Evolutionary conservation across 2,888 invertebrate species (phyloP), one percentile per base, ranked within the genome.

Genomic region (Falcaria lacertinaria): DNA sequence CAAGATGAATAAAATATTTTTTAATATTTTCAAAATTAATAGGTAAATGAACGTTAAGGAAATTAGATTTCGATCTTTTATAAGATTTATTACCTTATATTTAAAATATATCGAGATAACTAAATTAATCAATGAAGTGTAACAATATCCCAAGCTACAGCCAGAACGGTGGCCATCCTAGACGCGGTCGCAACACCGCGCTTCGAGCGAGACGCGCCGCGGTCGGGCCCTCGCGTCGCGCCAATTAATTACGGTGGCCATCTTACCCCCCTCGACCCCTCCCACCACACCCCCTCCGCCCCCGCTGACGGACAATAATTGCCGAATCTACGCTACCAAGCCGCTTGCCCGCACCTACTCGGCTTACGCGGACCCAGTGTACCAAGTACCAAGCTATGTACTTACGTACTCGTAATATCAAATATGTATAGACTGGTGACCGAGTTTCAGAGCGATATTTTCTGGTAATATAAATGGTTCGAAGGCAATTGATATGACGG

Each of bases 191-290:
- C 84, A 79, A 78, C 78, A 79, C 82, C 83, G 85, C 85, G 85
- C 74, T 77, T 71, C 74, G 57, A 63, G 61, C 69, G 80, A 80
- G 82, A 80, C 84, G 80, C 80, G 83, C 78, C 84, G 86, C 83
- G 86, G 85, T 82, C 81, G 85, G 82, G 80, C 86, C 82, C 86
- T 81, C 82, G 87, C 87, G 88, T 88, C 85, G 86, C 84, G 85
- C 86, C 88, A 88, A 88, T 88, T 88, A 88, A 88, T 88, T 88
- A 88, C 85, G 88, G 88, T 83, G 87, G 87, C 87, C 86, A 84
- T 88, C 87, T 88, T 88, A 84, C 72, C 79, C 75, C 76, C 64
- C 57, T 60, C 59, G 54, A 65, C 67, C 64, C 48, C 47, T 53
- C 42, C 50, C 47, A 52, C 60, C 59, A 44, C 59, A 51, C 71